These are phyloP conservation scores for Brachionus manjavacas DNA, from an alignment of 1,140 invertebrate genomes.

Conservation along the genomic window DNA sequence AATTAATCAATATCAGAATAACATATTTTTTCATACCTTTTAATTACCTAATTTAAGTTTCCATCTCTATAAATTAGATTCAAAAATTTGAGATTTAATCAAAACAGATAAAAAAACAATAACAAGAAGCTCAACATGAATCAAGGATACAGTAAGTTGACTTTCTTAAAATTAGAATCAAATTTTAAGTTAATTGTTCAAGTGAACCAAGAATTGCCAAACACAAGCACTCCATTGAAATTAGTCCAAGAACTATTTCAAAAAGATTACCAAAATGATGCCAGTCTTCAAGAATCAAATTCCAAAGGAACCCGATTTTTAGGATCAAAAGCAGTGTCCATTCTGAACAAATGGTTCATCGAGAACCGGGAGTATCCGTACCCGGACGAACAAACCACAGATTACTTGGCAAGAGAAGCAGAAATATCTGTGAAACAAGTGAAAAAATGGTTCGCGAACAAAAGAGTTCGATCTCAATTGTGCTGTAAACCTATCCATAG, in stretches of 20 bases:
- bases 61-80: not conserved
- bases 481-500: conserved; percentile 33
- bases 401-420: conserved; percentile 32
- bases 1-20: not conserved
- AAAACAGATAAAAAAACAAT: not conserved
- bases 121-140: not conserved
- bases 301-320: not conserved
- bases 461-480: conserved; percentile 40
- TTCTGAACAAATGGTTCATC: conserved; percentile 37
- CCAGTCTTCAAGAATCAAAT: not conserved
- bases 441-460: conserved; percentile 43
- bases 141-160: conserved; percentile 7
- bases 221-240: not conserved
- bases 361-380: conserved; percentile 42
- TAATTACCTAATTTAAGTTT: not conserved
- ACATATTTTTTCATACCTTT: conserved; percentile 1
- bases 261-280: not conserved
- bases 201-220: not conserved
- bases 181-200: not conserved
- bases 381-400: conserved; percentile 34
- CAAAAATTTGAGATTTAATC: not conserved
- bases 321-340: not conserved
- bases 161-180: not conserved
- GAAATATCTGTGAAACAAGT: conserved; percentile 41
- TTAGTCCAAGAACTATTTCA: not conserved